Percentiles rank a stretch among this genome's conserved stretches.
Conservation (phyloP, 1,140 invertebrate genomes). For the Steinernema feltiae region DNA sequence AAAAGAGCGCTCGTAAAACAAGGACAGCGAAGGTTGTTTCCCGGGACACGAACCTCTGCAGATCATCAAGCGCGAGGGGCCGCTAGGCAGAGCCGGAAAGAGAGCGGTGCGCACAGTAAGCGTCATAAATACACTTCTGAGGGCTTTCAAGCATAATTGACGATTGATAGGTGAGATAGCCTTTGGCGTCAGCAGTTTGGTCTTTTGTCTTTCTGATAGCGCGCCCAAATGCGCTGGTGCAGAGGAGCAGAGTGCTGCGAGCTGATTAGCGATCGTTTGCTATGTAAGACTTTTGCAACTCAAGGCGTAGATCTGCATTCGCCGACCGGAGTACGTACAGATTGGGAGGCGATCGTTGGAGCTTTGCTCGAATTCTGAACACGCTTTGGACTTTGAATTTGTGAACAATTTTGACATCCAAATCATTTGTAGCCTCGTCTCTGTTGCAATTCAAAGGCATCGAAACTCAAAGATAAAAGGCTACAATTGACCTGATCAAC, state of each 20-base stretch:
- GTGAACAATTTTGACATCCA: background rate
- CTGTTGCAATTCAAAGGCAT: too few relatives aligned
- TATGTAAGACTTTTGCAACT: background rate
- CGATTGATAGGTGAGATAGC: background rate
- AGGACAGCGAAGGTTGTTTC: too few relatives aligned
- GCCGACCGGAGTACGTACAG: background rate
- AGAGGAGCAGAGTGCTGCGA: too few relatives aligned
- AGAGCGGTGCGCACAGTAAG: background rate
- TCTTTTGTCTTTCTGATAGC: background rate
- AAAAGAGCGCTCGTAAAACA: too few relatives aligned
- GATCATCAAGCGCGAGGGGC: background rate
- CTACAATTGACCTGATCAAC: too few relatives aligned
- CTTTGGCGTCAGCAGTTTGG: background rate
- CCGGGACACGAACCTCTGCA: background rate
- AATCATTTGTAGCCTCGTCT: background rate
- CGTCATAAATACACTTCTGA: constrained; percentile 3
- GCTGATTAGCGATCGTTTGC: background rate
- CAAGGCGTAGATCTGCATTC: background rate
- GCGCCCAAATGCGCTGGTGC: background rate
- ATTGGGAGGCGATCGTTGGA: background rate
- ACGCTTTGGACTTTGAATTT: too few relatives aligned
- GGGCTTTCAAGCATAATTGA: background rate
- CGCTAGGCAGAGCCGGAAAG: background rate
- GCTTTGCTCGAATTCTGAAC: too few relatives aligned
- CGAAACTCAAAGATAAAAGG: too few relatives aligned